Evolutionary conservation across 2,113 vertebrate species (phyloP), one percentile per base, ranked within the genome.

Genomic region (Hylia prasina): DNA sequence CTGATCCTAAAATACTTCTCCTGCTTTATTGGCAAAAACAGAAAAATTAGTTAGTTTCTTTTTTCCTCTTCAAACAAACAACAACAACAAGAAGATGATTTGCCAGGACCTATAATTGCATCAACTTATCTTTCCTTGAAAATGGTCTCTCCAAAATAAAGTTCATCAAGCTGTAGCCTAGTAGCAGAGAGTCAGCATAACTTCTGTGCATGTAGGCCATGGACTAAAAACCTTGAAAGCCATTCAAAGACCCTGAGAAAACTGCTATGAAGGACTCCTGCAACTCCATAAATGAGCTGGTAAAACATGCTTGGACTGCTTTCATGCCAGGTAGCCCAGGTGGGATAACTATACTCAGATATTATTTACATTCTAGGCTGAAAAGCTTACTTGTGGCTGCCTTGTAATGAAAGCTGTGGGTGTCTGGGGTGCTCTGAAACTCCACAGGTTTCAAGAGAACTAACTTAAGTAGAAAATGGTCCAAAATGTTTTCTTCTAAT

Each of bases 21-120:
- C 97, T 98, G 94, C 75, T 94, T 87, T 68, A 97, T 82, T 45
- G 40, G 21, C 21, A 94, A 96, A 88, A 84, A 24, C n/a, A 95
- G n/a, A 96, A 93, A 95, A 37, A 3, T 56, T 31, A 47, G 68
- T 82, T 50, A 69, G 21, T 19, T 65, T 15, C 2, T 16, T 15
- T 44, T 58, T 7, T 33, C 54, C 83, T 69, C 25, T 94, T 33
- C 33, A 63, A 72, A 79, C 6, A 76, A 94, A 69, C 13, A 75
- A 83, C 15, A 50, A 20, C 19, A 40, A 21, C 5, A 78, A 68
- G 1, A 61, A 23, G 1, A 37, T 23, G 1, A 84, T 72, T 84
- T 93, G 9, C 44, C 15, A 89, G 54, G 11, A 50, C 11, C 4
- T 75, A 15, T 22, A 80, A 47, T 5, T 64, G 9, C 12, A 4